Evolutionary conservation across 2,888 invertebrate genomes (phyloP), one percentile per base, ranked within the genome.

Genomic region (Danaus chrysippus): DNA sequence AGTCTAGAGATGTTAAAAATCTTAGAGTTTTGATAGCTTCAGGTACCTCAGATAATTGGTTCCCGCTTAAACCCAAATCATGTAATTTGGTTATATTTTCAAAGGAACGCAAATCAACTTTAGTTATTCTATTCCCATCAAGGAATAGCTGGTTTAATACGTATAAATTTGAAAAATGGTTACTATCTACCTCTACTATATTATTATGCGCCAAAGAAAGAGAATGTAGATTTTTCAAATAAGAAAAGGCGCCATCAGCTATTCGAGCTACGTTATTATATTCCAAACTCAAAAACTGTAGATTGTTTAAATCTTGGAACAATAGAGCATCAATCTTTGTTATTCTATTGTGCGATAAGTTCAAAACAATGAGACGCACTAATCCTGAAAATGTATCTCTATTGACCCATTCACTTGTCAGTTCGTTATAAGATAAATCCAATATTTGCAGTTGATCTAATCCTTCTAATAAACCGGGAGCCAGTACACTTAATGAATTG

Each of bases 331-430:
- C 95, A 72, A 96, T 93, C 77, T 94, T 93, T 10, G 93, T 93
- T 61, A 96, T 90, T 72, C 92, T 88, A 82, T 96, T 96, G 82
- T 93, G 91, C 0, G 95, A 94, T 69, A 96, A 84, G 83, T 96
- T 95, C 64, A 96, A 89, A 62, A 95, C 93, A 62, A 95, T 94
- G 43, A 96, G 91, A 53, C 95, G 93, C 8, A 94, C 93, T 56
- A 96, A 88, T 65, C 94, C 94, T 23, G 94, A 92, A 85, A 96
- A 96, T 23, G 95, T 95, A 73, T 95, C 95, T 74, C 94, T 92
- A 72, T 94, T 95, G 57, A 96, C 93, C 94, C 95, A 95, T 70
- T 93, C 93, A 76, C 94, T 95, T n/a, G 94, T 94, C 71, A 96
- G 85, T 75, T 95, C 94, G 81, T 96, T 96, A 64, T 91, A 91